Evolutionary conservation across 2,888 invertebrate species (phyloP).

Genomic region (Gastracanthus pulcherrimus): DNA sequence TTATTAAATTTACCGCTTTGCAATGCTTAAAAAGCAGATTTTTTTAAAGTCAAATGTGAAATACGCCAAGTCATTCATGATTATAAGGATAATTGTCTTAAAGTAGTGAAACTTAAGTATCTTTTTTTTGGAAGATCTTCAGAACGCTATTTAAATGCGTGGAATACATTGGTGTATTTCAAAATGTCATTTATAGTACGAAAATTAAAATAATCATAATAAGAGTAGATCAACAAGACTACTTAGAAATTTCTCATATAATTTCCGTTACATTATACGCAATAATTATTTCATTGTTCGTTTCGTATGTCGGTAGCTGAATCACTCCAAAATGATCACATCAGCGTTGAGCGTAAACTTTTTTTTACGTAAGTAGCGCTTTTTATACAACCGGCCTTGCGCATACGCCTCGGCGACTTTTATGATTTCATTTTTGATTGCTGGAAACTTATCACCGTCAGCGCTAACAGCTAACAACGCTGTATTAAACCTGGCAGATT

Average conservation of each 20-base stretch:
- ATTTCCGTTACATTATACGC: neutral
- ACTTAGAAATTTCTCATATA: neutral
- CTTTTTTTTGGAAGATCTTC: no score
- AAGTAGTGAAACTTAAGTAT: no score
- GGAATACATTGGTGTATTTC: no score
- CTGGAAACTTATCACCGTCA: neutral
- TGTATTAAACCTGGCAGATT: neutral
- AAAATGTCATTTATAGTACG: no score
- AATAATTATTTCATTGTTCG: neutral
- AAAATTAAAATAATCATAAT: no score
- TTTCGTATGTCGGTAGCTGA: neutral
- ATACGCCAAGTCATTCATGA: no score
- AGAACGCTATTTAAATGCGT: no score
- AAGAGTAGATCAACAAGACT: no score
- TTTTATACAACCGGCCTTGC: neutral
- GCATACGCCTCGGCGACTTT: neutral
- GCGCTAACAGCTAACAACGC: neutral
- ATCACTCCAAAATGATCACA: neutral
- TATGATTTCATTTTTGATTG: constrained; percentile 28
- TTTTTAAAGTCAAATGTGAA: no score
- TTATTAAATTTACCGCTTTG: no score
- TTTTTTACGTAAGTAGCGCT: neutral
- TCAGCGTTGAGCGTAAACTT: neutral
- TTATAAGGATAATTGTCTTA: no score
- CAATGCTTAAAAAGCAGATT: no score